Base-by-base conservation (phyloP, 2,888 invertebrate species). In the Lapara coniferarum region DNA sequence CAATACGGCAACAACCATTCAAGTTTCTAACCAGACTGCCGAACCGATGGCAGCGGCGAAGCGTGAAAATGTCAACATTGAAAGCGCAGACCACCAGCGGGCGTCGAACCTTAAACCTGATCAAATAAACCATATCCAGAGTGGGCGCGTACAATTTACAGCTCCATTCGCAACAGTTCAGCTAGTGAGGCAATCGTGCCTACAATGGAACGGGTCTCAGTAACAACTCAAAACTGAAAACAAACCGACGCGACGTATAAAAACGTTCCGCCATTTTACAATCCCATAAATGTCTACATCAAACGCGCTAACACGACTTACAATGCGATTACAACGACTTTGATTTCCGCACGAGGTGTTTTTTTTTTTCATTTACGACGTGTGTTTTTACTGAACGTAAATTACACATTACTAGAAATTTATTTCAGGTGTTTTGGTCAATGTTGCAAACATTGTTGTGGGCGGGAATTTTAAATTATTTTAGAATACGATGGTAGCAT, bases 101-200 rank as follows among this genome's bases (percentile, higher is more conserved):
- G 71, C 86, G 76, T 81, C 82, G 86, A 88, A 85, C 85, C 80
- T 80, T 74, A 77, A 76, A 75, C 68, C 75, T 79, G 82, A 80
- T 84, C 83, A 80, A 86, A 85, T 84, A 85, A 86, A 88, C 85
- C 83, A 84, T 84, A 86, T 49, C 83, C 83, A 79, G 81, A 80
- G 81, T 78, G 71, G 71, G 66, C 68, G 71, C 69, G 76, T 75
- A 78, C 81, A 80, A 84, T 89, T 89, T 86, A 88, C 83, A 55
- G 83, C 82, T 79, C 80, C 82, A 81, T 80, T 81, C 78, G 83
- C 81, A 83, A 85, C 70, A 70, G 59, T 67, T 70, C 46, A 63
- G 51, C 76, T 78, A 75, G 79, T 80, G 81, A 80, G 72, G 78
- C 83, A 81, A 83, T 80, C 56, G 56, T 66, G 59, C 19, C 66